Percentiles rank a stretch among this genome's conserved stretches.
Evolutionary conservation across 1,140 invertebrate genomes (phyloP).

Genomic region (Physella acuta): DNA sequence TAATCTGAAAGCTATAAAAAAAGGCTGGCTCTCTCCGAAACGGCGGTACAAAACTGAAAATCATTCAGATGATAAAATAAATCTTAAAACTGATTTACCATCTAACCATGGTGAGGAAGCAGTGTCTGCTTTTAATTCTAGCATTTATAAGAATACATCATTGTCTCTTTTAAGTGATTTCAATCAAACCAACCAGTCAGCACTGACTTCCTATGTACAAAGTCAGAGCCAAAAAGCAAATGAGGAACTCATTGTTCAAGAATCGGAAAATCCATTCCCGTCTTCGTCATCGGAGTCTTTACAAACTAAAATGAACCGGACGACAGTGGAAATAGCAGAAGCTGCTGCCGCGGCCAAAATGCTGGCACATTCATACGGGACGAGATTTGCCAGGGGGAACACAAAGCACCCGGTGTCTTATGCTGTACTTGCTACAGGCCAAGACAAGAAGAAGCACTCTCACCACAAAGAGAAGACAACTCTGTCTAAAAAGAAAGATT

Average conservation of each 20-base stretch:
- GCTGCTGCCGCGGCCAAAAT: conserved; percentile 24
- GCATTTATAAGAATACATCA: neutral
- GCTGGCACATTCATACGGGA: conserved; percentile 11
- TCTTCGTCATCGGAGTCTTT: neutral
- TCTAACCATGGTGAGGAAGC: neutral
- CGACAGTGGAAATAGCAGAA: conserved; percentile 25
- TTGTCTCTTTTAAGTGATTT: neutral
- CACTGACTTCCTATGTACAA: neutral
- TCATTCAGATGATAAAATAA: neutral
- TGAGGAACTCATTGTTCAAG: too few species aligned
- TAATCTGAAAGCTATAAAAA: conserved; percentile 10
- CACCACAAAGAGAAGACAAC: conserved; percentile 11
- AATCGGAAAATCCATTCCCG: neutral
- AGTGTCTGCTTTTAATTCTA: neutral
- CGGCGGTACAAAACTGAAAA: conserved; percentile 17
- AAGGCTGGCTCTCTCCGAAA: conserved; percentile 24
- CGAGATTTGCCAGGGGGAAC: conserved; percentile 10
- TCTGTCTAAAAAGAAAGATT: conserved; percentile 22
- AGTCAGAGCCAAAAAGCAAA: neutral
- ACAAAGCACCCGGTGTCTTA: conserved; percentile 11
- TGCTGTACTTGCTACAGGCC: conserved; percentile 14
- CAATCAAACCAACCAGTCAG: neutral
- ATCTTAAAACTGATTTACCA: neutral
- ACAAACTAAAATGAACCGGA: conserved; percentile 5
- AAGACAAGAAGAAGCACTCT: neutral